Base-by-base conservation (phyloP, 2,113 vertebrate genomes). In the Urocynchramus pylzowi region DNA sequence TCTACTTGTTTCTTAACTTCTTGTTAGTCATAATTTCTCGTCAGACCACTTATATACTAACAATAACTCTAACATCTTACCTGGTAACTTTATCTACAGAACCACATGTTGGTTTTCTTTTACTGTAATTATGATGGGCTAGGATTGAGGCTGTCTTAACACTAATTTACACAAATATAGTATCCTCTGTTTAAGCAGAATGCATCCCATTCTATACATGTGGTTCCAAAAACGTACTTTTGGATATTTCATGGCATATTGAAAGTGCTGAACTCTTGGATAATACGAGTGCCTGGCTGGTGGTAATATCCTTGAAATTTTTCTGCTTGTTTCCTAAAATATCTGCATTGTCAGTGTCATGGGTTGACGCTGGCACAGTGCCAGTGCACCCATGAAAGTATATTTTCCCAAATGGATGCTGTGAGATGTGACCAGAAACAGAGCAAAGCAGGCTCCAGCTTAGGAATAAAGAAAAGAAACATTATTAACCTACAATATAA, bases 291-390 rank as follows among this genome's bases (percentile, higher is more conserved):
- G 20, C 50, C 30, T 86, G 45, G 12, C 42, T 68, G 22, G 26
- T 89, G 52, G 9, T 39, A 87, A 84, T 31, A 41, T n/a, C 41
- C 73, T 93, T 3, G 0, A 68, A 77, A 56, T 18, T 21, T 81
- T 95, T 92, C 50, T 87, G 23, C 42, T 90, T 93, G 27, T 81
- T 75, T 84, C 41, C 47, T 68, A 47, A 90, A 93, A 89, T 89
- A 75, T 56, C 60, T 70, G 9, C 1, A 1, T 64, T 87, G n/a
- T 56, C 41, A 64, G 56, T n/a, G n/a, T n/a, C n/a, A n/a, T n/a
- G n/a, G n/a, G n/a, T n/a, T n/a, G n/a, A n/a, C n/a, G n/a, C n/a
- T n/a, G n/a, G n/a, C n/a, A n/a, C n/a, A n/a, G n/a, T n/a, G n/a
- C n/a, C n/a, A n/a, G n/a, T n/a, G n/a, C n/a, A n/a, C n/a, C n/a